Evolutionary conservation across 2,113 vertebrate species (phyloP), one percentile per base, ranked within the genome.

Genomic region (Erinaceus europaeus): DNA sequence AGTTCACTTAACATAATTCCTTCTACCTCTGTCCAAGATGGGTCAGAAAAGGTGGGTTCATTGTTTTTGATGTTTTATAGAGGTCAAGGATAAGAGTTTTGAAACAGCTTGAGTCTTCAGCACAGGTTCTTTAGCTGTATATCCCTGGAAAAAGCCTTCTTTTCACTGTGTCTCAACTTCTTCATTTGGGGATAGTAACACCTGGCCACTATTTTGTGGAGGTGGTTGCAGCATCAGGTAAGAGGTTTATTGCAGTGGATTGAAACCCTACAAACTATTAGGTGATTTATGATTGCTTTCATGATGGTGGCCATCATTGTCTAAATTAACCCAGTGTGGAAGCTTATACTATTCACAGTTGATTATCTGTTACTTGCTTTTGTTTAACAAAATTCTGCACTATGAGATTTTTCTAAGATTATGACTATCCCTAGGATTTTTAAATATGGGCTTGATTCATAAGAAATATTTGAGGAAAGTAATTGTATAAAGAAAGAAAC

Each of bases 81-180:
- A 87, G 71, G 86, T 85, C 80, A 83, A 91, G 79, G 27, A 52
- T 67, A 91, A 90, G 83, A 88, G n/a, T 46, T 91, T 55, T 71
- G 85, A 88, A 78, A 89, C 2, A 9, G 10, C 36, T 32, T 3
- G n/a, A 78, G 57, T 48, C 72, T 87, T 90, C 71, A 74, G 55
- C 32, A 65, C 38, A 75, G 42, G 25, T 85, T 44, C 14, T 36
- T 86, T 91, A 73, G 23, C 75, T 86, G 44, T 25, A 2, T 82
- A 25, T 88, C 65, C 68, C 64, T 85, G 71, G 65, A 52, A 48
- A 84, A 62, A 23, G 88, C 27, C 10, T 91, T 90, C 82, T 88
- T 27, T 46, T 78, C n/a, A 40, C 67, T 36, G 23, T 57, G 38
- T 14, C 57, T 92, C 44, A 61, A 34, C 44, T 85, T 79, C 75